These are phyloP conservation scores for Tokudaia tokunoshimensis DNA, from an alignment of 2,797 vertebrate genomes.

Conservation along the genomic window DNA sequence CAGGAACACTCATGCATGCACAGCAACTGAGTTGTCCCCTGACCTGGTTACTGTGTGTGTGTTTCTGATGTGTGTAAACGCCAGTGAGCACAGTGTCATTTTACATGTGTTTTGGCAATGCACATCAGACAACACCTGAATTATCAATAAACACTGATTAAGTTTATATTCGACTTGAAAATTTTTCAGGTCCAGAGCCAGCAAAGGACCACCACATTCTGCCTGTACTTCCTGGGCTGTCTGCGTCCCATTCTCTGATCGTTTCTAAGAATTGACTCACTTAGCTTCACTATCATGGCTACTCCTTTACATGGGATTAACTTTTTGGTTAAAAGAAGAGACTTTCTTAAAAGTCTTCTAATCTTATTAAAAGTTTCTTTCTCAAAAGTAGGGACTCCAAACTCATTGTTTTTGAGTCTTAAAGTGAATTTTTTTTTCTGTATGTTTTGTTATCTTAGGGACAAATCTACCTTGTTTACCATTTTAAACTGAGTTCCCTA, in stretches of 20 bases:
- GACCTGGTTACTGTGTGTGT: neutral
- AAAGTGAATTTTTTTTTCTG: neutral
- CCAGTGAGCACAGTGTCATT: neutral
- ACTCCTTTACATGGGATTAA: neutral
- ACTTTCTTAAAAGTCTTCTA: neutral
- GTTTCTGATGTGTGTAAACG: neutral
- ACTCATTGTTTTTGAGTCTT: neutral
- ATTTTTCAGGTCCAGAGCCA: neutral
- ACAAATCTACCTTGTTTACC: neutral
- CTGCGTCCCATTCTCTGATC: neutral
- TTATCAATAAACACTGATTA: neutral
- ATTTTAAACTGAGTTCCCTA: neutral
- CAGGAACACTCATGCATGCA: neutral
- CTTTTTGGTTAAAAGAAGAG: neutral
- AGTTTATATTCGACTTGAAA: neutral
- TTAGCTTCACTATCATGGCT: fast-evolving
- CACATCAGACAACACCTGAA: neutral
- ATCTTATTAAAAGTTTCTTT: neutral
- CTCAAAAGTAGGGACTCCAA: neutral
- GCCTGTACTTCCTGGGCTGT: fast-evolving
- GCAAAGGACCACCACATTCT: neutral
- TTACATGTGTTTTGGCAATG: neutral
- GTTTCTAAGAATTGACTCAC: neutral
- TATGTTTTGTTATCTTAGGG: neutral
- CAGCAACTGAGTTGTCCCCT: neutral